phyloP scores from a whole-genome alignment of 2,797 vertebrate species.

The Lutjanus argentimaculatus region DNA sequence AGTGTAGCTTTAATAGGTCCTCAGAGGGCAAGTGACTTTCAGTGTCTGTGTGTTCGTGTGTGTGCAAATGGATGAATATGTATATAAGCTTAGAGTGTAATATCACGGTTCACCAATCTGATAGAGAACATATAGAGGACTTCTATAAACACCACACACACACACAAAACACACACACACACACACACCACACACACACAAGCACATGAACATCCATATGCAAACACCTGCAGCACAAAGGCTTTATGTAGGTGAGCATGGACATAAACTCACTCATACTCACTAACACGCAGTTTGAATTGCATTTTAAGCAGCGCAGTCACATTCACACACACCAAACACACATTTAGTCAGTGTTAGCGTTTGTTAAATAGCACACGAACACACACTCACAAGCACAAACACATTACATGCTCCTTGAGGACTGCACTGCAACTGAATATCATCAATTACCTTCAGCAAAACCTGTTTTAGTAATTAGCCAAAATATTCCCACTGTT shows the following conservation, averaged over 20 bases:
- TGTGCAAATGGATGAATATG: conserved; percentile 67
- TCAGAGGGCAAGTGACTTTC: conserved; percentile 57
- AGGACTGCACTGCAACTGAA: conserved; percentile 32
- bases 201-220: conserved; percentile 29
- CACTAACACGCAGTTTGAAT: conserved; percentile 32
- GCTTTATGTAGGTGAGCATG: conserved; percentile 10
- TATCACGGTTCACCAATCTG: conserved; percentile 74
- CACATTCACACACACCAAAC: conserved; percentile 12
- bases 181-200: conserved; percentile 22
- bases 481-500: conserved; percentile 21
- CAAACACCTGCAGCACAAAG: conserved; percentile 56
- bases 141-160: conserved; percentile 34
- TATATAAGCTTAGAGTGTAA: conserved; percentile 73
- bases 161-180: conserved; percentile 13
- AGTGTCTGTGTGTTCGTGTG: conserved; percentile 35
- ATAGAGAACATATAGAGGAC: conserved; percentile 60
- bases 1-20: conserved; percentile 58
- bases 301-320: conserved; percentile 32
- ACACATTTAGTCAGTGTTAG: background rate
- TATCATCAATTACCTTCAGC: conserved; percentile 20
- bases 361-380: conserved; percentile 1
- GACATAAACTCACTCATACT: conserved; percentile 18
- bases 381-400: conserved; percentile 4
- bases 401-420: background rate
- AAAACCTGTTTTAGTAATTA: conserved; percentile 36